Percentiles rank a stretch among this genome's conserved stretches.
phyloP scores from a whole-genome alignment of 1,140 invertebrate genomes.

The Triops longicaudatus region DNA sequence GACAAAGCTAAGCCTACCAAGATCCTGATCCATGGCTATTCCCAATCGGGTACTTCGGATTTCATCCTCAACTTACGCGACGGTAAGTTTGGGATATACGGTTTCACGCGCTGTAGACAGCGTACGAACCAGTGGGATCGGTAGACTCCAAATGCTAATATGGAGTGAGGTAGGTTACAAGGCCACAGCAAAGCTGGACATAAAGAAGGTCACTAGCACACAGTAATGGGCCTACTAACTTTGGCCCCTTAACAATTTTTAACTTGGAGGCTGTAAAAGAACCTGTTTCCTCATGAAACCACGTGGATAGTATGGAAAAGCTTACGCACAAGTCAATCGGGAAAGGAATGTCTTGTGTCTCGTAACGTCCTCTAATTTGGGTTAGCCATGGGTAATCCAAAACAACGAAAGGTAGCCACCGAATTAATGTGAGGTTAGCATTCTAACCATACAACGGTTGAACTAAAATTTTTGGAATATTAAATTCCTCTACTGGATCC shows the following conservation, averaged over 20 bases:
- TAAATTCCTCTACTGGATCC: too few species aligned
- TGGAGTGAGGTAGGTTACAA: neutral
- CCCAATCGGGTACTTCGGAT: constrained; percentile 17
- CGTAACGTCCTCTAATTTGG: neutral
- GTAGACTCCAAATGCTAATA: neutral
- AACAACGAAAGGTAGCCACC: too few species aligned
- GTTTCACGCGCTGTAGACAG: neutral
- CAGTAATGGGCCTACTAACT: neutral
- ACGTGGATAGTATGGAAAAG: neutral
- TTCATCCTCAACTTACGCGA: constrained; percentile 20
- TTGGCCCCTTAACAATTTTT: neutral
- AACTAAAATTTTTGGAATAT: too few species aligned
- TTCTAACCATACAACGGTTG: too few species aligned
- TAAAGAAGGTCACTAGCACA: neutral
- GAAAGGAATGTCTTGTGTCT: neutral
- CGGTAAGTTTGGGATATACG: neutral
- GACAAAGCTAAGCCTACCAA: constrained; percentile 4
- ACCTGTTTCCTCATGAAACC: neutral
- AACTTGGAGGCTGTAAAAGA: neutral
- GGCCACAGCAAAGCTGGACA: neutral
- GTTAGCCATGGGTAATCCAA: too few species aligned
- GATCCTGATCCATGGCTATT: constrained; percentile 24
- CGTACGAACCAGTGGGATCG: neutral
- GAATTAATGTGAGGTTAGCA: too few species aligned
- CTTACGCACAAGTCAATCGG: neutral